Conservation (phyloP, 2,797 vertebrate species). For the Crocodylus rhombifer region DNA sequence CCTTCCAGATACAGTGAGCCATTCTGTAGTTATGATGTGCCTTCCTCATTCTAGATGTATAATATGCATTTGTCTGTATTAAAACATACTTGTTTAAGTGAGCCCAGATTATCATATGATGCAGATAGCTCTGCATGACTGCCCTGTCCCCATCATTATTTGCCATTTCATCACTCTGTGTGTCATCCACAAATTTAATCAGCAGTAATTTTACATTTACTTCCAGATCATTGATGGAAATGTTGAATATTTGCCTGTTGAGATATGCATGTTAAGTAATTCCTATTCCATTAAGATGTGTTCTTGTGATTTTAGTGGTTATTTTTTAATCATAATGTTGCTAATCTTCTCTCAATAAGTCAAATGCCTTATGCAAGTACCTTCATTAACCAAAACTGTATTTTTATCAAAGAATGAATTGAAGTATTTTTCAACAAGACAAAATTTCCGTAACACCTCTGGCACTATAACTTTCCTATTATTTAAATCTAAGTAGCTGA, state of each 20-base stretch:
- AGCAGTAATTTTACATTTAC: not conserved
- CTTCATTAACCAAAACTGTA: slow-evolving; percentile 38
- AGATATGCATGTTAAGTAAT: not conserved
- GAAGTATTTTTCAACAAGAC: not conserved
- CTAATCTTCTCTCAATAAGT: not conserved
- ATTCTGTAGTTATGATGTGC: not conserved
- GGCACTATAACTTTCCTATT: not conserved
- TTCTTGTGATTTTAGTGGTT: not conserved
- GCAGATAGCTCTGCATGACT: not conserved
- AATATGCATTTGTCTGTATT: not conserved
- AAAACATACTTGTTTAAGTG: not conserved
- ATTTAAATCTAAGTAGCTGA: not conserved
- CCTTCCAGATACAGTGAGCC: not conserved
- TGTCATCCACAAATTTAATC: not conserved
- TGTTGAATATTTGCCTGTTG: not conserved
- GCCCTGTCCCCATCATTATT: not conserved
- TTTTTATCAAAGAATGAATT: slow-evolving; percentile 52
- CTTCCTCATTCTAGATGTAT: not conserved
- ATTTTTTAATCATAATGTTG: not conserved
- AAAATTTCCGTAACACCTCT: not conserved
- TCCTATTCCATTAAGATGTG: fast-evolving
- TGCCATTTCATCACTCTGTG: not conserved
- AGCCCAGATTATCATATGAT: not conserved
- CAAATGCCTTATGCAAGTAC: slow-evolving; percentile 13
- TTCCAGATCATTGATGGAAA: not conserved